Evolutionary conservation across 2,888 invertebrate species (phyloP).

Genomic region (Acleris laterana): DNA sequence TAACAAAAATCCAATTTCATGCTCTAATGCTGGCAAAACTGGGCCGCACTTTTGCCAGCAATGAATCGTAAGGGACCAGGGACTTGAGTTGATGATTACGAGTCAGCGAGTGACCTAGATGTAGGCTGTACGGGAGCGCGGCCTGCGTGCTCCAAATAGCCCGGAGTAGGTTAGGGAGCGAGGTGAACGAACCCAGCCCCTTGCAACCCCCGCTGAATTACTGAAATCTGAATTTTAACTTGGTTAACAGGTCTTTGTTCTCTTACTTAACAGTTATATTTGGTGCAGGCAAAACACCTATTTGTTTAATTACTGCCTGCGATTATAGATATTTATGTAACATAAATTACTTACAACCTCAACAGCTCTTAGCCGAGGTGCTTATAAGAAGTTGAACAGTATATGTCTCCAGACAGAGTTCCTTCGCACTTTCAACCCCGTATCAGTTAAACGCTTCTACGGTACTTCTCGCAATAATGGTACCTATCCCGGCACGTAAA

Average conservation of each 20-base stretch:
- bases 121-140: slow-evolving; percentile 69
- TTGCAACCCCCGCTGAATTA: slow-evolving; percentile 60
- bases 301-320: no score
- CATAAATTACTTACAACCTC: no score
- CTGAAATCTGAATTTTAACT: slow-evolving; percentile 42
- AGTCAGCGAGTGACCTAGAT: slow-evolving; percentile 66
- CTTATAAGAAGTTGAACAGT: no score
- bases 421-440: no score
- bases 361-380: no score
- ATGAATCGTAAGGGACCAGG: slow-evolving; percentile 39
- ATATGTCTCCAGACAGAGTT: no score
- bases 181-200: slow-evolving; percentile 71
- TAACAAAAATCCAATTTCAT: slow-evolving; percentile 27
- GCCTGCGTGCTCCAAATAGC: slow-evolving; percentile 78
- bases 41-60: slow-evolving; percentile 30
- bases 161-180: slow-evolving; percentile 80
- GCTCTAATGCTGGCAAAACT: slow-evolving; percentile 22
- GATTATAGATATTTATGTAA: no score
- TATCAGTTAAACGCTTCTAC: no score
- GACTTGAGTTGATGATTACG: slow-evolving; percentile 54
- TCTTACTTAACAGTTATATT: slow-evolving; percentile 4
- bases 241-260: slow-evolving; percentile 27
- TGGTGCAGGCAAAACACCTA: neutral
- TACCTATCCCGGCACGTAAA: no score
- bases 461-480: no score